Percentiles rank a stretch among this genome's conserved stretches.
phyloP scores from a whole-genome alignment of 2,113 vertebrate genomes.

The Clarias magur region DNA sequence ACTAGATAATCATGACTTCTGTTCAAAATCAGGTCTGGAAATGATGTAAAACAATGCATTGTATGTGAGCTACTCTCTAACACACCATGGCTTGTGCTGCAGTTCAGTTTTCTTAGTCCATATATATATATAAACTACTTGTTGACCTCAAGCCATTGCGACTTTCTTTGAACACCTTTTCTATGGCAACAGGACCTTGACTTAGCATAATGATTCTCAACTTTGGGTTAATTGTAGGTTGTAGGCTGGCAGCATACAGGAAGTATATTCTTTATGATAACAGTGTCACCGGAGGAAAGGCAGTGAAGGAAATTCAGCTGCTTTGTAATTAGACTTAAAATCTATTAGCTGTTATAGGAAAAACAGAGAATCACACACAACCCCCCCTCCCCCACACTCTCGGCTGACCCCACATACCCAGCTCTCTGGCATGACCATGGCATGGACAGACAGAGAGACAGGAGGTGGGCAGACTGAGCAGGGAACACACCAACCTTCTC shows the following conservation, averaged over 20 bases:
- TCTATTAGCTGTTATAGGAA: slow-evolving; percentile 31
- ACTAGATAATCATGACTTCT: background rate
- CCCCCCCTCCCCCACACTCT: too few relatives aligned
- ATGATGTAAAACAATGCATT: background rate
- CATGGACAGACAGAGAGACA: slow-evolving; percentile 64
- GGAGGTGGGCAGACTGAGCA: slow-evolving; percentile 64
- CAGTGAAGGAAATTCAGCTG: slow-evolving; percentile 32
- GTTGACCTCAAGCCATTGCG: background rate
- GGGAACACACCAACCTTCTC: slow-evolving; percentile 60
- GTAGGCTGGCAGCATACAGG: slow-evolving; percentile 17
- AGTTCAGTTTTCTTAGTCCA: background rate
- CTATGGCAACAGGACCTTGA: slow-evolving; percentile 22
- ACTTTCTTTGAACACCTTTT: slow-evolving; percentile 29
- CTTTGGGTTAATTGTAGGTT: slow-evolving; percentile 24
- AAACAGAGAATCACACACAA: slow-evolving; percentile 1
- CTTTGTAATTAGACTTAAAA: slow-evolving; percentile 39
- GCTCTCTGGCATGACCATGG: slow-evolving; percentile 50
- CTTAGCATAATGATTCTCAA: slow-evolving; percentile 27
- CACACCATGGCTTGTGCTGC: background rate
- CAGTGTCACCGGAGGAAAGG: slow-evolving; percentile 33
- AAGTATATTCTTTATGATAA: slow-evolving; percentile 37
- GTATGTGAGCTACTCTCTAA: background rate
- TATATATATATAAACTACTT: background rate
- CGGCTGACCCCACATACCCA: slow-evolving; percentile 16
- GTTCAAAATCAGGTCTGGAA: background rate